phyloP scores from a whole-genome alignment of 2,797 vertebrate genomes.

The Rhinella marina region DNA sequence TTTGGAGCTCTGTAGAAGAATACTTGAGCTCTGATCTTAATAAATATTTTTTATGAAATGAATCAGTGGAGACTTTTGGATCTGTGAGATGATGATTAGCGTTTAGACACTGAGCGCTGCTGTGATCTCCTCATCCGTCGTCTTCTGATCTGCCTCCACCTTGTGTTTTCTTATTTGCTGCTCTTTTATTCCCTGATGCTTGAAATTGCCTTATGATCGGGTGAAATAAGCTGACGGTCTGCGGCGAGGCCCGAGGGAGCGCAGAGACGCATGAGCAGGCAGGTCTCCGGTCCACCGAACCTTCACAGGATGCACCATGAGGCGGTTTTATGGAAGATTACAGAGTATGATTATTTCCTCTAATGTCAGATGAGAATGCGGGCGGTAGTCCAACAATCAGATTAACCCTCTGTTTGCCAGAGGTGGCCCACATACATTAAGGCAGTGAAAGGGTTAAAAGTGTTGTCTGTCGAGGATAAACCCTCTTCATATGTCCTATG shows the following conservation, averaged over 20 bases:
- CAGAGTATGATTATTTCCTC: background rate
- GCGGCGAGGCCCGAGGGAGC: background rate
- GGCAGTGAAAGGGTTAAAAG: background rate
- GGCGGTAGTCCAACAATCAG: background rate
- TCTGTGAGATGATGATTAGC: background rate
- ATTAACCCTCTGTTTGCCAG: no score
- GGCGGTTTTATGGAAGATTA: background rate
- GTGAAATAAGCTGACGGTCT: background rate
- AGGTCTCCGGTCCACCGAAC: background rate
- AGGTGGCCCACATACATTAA: background rate
- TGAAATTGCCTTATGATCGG: background rate
- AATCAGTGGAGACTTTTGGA: background rate
- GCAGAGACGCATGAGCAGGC: background rate
- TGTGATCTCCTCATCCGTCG: background rate
- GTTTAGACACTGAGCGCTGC: background rate
- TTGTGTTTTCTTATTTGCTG: background rate
- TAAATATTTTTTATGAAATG: background rate
- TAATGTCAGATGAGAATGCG: background rate
- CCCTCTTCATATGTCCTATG: no score
- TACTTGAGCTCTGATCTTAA: background rate
- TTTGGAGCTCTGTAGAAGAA: background rate
- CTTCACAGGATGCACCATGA: background rate
- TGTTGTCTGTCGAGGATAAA: background rate
- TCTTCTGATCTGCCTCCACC: background rate
- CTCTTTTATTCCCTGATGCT: background rate